Base-by-base conservation (phyloP, 2,888 invertebrate genomes). In the Caenorhabditis sinica region DNA sequence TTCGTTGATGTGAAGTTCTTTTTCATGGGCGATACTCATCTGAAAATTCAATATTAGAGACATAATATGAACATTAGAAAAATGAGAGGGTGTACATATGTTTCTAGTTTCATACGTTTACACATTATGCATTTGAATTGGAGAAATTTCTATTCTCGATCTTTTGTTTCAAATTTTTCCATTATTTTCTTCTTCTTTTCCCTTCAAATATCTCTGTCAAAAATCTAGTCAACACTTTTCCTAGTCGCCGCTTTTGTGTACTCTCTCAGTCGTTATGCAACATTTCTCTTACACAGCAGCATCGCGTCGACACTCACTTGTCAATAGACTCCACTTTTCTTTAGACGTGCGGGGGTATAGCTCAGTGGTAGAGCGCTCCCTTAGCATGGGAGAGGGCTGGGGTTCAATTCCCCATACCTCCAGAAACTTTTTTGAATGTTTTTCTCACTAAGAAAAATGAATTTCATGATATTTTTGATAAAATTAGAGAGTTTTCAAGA, bases 361-460 rank as follows among this genome's bases (percentile, higher is more conserved):
- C 87, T 88, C 88, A 88, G 88, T 85, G 88, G 88, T 88, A 88
- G 88, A 88, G 88, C 88, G 88, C 88, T 88, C 88, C 86, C 88
- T 88, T 88, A 88, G 88, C 88, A 88, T 88, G 88, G 85, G 87
- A 88, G 88, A 88, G 83, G 87, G 81, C 88, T 87, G 87, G 87
- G 87, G 86, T 87, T 87, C 87, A 85, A 87, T 87, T 87, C 87
- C 87, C 86, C 82, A 86, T 86, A 86, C 84, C 86, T 86, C 86
- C 86, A 86, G 79, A 79, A 83, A 82, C 15, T 3, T 79, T 65
- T 87, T 80, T 82, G n/a, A 0, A 25, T 20, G n/a, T 49, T 49
- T 45, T 45, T 49, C 49, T 20, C 4, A 45, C 15, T 45, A 17
- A 43, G 43, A 13, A 2, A 43, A 43, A 15, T 43, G 4, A 33